Evolutionary conservation across 2,888 invertebrate species (phyloP).

Genomic region (Anodontia alba): DNA sequence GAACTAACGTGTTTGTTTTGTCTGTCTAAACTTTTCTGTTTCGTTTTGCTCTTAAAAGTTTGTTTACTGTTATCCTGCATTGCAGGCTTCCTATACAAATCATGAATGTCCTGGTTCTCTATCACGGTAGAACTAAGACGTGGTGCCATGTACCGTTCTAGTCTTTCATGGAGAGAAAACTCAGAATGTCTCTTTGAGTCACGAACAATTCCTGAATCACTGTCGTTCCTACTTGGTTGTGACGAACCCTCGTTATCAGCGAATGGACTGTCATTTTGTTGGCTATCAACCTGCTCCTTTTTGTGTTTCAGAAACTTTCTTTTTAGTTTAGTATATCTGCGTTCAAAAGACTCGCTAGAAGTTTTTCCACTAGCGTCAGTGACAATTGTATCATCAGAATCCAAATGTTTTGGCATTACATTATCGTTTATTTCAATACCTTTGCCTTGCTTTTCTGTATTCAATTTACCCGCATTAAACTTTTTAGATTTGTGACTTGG

Average conservation of each 20-base stretch:
- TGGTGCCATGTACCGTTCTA: neutral
- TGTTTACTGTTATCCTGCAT: neutral
- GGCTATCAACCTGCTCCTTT: neutral
- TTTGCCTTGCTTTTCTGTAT: neutral
- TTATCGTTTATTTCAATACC: neutral
- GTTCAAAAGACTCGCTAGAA: neutral
- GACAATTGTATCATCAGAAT: neutral
- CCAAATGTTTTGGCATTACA: too few species aligned
- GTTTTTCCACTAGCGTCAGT: neutral
- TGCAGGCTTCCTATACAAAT: too few species aligned
- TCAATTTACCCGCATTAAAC: neutral
- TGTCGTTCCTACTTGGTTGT: neutral
- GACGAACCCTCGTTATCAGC: conserved; percentile 8
- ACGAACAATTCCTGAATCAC: neutral
- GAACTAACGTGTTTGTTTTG: too few species aligned
- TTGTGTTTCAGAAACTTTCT: neutral
- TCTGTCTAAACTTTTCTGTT: neutral
- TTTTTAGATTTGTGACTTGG: neutral
- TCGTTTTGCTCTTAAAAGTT: neutral
- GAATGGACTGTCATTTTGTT: neutral
- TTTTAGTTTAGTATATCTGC: neutral
- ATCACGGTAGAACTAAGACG: too few species aligned
- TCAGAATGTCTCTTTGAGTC: neutral
- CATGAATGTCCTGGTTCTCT: too few species aligned
- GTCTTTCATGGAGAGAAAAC: neutral